These are phyloP conservation scores for Cremastinae sp. DNA, from an alignment of 2,888 invertebrate species.

Conservation along the genomic window DNA sequence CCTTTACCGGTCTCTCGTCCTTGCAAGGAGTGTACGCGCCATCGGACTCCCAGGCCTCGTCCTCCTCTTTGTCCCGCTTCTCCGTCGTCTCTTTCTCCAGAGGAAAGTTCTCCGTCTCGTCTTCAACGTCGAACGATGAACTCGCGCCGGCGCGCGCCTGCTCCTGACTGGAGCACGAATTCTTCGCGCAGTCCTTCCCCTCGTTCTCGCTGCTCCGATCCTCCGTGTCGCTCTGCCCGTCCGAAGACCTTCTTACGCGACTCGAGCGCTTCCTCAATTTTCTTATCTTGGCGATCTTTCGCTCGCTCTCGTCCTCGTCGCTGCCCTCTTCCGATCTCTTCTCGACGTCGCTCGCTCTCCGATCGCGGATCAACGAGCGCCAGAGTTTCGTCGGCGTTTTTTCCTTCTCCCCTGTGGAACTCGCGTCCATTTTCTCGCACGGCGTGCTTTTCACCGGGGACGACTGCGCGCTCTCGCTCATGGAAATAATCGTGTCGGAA, in stretches of 20 bases:
- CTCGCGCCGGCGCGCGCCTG: conserved; percentile 52
- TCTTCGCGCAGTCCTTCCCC: conserved; percentile 46
- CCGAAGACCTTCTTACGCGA: conserved; percentile 37
- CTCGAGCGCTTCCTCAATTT: conserved; percentile 44
- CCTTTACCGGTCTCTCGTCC: conserved; percentile 74
- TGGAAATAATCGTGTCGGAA: conserved; percentile 59
- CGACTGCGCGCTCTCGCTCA: conserved; percentile 53
- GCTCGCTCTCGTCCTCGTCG: conserved; percentile 40
- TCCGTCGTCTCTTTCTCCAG: conserved; percentile 68
- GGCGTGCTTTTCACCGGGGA: conserved; percentile 53
- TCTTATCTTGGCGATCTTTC: conserved; percentile 25
- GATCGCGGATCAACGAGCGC: conserved; percentile 28
- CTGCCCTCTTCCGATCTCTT: conserved; percentile 39
- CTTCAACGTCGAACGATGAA: conserved; percentile 64
- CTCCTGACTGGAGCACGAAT: conserved; percentile 50
- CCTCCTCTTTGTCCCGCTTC: conserved; percentile 45
- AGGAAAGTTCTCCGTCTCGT: conserved; percentile 70
- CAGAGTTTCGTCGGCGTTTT: conserved; percentile 31
- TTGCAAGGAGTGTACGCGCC: conserved; percentile 78
- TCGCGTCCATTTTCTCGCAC: conserved; percentile 14
- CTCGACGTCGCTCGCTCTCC: conserved; percentile 36
- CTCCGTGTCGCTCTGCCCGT: conserved; percentile 40
- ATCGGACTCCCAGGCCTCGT: conserved; percentile 77
- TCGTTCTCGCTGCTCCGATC: conserved; percentile 56
- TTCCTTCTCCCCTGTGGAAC: conserved; percentile 1